Percentiles rank a stretch among this genome's conserved stretches.
These are phyloP conservation scores for Panthera uncia DNA, from an alignment of 2,113 vertebrate genomes.

Conservation along the genomic window DNA sequence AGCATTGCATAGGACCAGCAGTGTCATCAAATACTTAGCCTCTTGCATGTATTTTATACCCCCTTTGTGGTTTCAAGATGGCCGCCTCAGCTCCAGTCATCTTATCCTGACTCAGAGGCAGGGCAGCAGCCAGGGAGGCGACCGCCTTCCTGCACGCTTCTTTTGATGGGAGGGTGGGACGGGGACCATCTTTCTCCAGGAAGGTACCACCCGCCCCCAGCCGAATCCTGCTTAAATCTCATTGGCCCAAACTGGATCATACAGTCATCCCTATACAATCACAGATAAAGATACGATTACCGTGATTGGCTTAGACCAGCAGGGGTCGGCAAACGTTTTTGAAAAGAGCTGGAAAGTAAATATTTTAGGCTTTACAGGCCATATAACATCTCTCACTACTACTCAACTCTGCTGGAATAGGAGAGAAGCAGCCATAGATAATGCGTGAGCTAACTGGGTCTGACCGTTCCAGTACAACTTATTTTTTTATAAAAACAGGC, in stretches of 20 bases:
- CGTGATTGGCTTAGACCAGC: neutral
- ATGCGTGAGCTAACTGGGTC: neutral
- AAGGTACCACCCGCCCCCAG: neutral
- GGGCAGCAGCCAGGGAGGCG: neutral
- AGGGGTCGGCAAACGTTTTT: neutral
- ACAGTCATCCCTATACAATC: neutral
- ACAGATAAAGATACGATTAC: neutral
- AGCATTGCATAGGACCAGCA: neutral
- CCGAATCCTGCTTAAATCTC: neutral
- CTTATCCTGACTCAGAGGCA: neutral
- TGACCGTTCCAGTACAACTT: neutral
- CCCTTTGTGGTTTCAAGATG: neutral
- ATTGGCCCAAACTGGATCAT: neutral
- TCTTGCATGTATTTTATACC: fast-evolving
- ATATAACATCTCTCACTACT: fast-evolving
- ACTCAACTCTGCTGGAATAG: fast-evolving
- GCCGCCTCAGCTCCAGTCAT: neutral
- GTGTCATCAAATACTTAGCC: neutral
- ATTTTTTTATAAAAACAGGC: neutral
- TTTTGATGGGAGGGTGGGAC: neutral
- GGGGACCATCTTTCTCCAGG: neutral
- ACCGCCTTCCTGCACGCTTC: neutral
- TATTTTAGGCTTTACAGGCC: neutral
- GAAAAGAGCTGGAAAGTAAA: neutral
- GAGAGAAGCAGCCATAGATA: neutral